Evolutionary conservation across 2,113 vertebrate species (phyloP).

Genomic region (Cyphomyrus discorhynchus): DNA sequence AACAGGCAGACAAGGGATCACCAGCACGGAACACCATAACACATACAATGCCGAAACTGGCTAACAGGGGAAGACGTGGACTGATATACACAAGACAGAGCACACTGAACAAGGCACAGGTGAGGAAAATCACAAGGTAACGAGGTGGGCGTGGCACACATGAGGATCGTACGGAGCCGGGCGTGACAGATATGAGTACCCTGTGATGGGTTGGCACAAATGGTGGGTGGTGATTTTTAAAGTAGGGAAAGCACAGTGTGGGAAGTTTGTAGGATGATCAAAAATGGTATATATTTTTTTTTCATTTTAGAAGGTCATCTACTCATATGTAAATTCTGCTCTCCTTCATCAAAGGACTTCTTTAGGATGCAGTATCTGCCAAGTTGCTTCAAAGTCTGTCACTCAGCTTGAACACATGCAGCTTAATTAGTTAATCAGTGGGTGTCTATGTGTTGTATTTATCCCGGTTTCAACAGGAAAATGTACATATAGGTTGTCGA

Average conservation of each 20-base stretch:
- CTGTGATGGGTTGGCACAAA: not conserved
- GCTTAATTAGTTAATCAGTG: not conserved
- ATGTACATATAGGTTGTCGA: not conserved
- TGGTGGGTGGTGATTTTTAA: not conserved
- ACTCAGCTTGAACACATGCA: not conserved
- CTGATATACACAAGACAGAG: too few relatives aligned
- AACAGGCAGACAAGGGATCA: too few relatives aligned
- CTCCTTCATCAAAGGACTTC: not conserved
- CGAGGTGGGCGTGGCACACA: too few relatives aligned
- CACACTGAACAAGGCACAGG: too few relatives aligned
- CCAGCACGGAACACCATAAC: too few relatives aligned
- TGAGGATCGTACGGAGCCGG: too few relatives aligned
- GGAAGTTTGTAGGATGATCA: not conserved
- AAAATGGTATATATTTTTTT: not conserved
- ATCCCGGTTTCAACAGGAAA: not conserved
- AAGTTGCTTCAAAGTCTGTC: not conserved
- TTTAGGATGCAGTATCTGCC: not conserved
- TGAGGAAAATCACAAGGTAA: too few relatives aligned
- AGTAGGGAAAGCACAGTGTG: not conserved
- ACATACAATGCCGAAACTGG: too few relatives aligned
- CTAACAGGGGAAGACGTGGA: too few relatives aligned
- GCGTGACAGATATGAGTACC: too few relatives aligned
- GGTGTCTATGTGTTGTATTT: not conserved
- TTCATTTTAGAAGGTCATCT: not conserved
- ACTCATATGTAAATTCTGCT: not conserved